phyloP scores from a whole-genome alignment of 2,113 vertebrate genomes.

The Alethe castanea region DNA sequence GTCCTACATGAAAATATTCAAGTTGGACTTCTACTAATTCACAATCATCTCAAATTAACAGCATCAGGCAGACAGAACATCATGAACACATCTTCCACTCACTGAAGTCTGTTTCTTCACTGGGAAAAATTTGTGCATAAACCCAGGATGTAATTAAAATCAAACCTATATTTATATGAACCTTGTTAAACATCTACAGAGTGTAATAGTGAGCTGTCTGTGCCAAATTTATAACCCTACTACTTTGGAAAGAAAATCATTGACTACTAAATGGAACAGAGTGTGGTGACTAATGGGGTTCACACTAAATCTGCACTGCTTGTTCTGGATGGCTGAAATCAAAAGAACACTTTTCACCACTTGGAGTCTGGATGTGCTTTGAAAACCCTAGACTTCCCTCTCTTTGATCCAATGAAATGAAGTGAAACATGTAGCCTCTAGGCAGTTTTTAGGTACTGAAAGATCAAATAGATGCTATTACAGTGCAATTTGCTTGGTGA shows the following conservation, averaged over 20 bases:
- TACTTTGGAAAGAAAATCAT: conserved; percentile 9
- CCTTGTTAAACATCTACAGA: conserved; percentile 34
- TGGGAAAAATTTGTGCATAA: background rate
- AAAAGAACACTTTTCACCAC: conserved; percentile 43
- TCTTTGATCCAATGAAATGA: conserved; percentile 74
- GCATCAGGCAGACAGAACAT: background rate
- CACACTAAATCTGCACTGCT: background rate
- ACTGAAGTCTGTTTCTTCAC: background rate
- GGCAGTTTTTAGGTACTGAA: conserved; percentile 73
- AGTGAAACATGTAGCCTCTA: conserved; percentile 66
- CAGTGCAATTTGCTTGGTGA: conserved; percentile 75
- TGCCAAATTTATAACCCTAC: background rate
- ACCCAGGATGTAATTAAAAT: background rate
- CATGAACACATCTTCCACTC: background rate
- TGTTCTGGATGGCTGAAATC: conserved; percentile 53
- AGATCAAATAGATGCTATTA: conserved; percentile 84
- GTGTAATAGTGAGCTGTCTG: background rate
- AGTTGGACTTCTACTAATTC: background rate
- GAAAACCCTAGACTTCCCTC: conserved; percentile 40
- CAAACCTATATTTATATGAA: background rate
- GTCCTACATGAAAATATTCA: background rate
- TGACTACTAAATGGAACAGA: conserved; percentile 22
- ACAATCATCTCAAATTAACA: background rate
- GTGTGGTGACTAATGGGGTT: conserved; percentile 29
- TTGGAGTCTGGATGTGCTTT: conserved; percentile 62